These are phyloP conservation scores for Shinisaurus crocodilurus DNA, from an alignment of 2,113 vertebrate genomes.

Conservation along the genomic window DNA sequence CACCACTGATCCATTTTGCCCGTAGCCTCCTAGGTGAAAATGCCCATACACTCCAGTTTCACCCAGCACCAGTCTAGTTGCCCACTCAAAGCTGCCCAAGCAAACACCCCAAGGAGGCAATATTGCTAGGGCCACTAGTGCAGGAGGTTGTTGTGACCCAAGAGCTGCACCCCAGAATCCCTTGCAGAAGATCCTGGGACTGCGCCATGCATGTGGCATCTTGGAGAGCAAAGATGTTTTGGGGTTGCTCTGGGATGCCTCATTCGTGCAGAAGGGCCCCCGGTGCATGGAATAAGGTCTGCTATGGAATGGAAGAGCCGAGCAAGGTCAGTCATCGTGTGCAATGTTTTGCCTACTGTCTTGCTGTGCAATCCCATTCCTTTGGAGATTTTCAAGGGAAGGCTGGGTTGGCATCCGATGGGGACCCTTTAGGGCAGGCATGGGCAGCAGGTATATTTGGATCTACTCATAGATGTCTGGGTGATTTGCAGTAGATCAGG, in stretches of 20 bases:
- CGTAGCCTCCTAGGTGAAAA: not conserved
- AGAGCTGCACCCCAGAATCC: not conserved
- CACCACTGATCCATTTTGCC: not conserved
- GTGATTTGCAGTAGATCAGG: not conserved
- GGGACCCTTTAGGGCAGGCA: not conserved
- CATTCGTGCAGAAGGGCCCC: not conserved
- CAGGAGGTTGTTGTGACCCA: not conserved
- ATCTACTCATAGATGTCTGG: not conserved
- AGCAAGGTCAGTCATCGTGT: not conserved
- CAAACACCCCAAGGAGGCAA: not conserved
- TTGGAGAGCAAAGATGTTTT: not conserved
- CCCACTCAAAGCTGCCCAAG: not conserved
- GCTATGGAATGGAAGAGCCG: not conserved
- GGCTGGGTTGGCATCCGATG: not conserved
- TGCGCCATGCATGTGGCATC: not conserved
- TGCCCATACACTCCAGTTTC: not conserved
- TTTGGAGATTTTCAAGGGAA: not conserved
- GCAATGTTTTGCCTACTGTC: not conserved
- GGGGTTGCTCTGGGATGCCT: not conserved
- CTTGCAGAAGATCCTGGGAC: not conserved
- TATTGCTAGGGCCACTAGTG: not conserved
- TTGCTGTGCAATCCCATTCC: not conserved
- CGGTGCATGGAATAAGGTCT: not conserved
- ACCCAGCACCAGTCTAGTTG: too few relatives aligned
- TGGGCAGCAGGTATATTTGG: too few relatives aligned